Percentiles rank a stretch among this genome's conserved stretches.
Evolutionary conservation across 2,113 vertebrate genomes (phyloP).

Genomic region (Macrotus californicus): DNA sequence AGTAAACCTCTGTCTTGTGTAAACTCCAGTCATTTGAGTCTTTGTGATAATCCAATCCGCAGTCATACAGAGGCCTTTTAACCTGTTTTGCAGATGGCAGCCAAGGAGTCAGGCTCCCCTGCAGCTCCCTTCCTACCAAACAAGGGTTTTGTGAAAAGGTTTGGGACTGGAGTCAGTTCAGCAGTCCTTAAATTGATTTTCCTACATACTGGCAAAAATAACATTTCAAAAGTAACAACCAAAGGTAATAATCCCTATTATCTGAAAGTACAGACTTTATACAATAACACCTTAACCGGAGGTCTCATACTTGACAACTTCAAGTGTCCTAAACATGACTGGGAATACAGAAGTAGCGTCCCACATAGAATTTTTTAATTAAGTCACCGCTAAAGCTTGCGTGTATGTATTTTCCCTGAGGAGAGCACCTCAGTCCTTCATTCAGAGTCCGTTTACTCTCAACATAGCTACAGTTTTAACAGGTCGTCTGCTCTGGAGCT

Average conservation of each 20-base stretch:
- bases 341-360: background rate
- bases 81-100: background rate
- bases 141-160: background rate
- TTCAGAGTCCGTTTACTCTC: background rate
- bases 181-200: background rate
- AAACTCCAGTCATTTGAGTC: background rate
- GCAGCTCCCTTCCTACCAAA: background rate
- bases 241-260: background rate
- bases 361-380: background rate
- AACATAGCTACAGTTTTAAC: background rate
- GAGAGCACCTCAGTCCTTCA: background rate
- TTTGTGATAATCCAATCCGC: background rate
- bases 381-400: background rate
- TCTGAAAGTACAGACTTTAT: background rate
- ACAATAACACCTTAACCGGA: background rate
- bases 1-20: background rate
- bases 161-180: background rate
- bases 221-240: background rate
- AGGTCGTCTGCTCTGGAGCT: background rate
- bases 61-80: background rate
- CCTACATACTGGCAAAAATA: background rate
- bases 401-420: background rate
- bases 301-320: background rate
- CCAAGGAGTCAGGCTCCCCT: background rate
- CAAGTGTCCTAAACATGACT: background rate